Base-by-base conservation (phyloP, 2,113 vertebrate genomes). In the Trochalopteron elliotii region DNA sequence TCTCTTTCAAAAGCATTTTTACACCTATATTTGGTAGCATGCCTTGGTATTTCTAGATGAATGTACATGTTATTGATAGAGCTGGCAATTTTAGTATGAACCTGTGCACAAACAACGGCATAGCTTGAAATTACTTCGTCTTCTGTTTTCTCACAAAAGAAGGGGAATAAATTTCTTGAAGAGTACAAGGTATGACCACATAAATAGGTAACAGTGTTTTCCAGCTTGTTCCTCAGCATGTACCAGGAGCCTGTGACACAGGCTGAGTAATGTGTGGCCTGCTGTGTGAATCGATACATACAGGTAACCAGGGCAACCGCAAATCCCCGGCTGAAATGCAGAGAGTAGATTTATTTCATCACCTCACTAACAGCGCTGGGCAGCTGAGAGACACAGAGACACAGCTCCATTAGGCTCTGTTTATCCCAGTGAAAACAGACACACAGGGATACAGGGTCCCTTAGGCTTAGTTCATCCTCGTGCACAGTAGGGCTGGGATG, bases 371-470 rank as follows among this genome's bases (percentile, higher is more conserved):
- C 44, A 33, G 1, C 15, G 5, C 18, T 1, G 0, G 33, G 33
- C 19, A 22, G 55, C n/a, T 23, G 74, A 45, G 74, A 33, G 33
- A 31, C 37, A 27, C 30, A 42, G 20, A 9, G 7, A 14, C 13
- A 9, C 55, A 45, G 45, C 72, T 69, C 22, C 12, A 3, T 50
- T 37, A 12, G 61, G 61, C 44, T 67, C 44, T 25, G 50, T 16
- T 40, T 15, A 12, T 85, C 30, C 35, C 33, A 4, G 30, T n/a
- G 68, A 24, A 9, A 9, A 47, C 40, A 30, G 30, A 12, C 28
- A 10, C 18, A 1, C 40, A 56, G 7, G 5, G 15, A 8, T 39
- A 8, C 35, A 40, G n/a, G 71, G 50, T 56, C 30, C 0, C 0
- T 30, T 28, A 16, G n/a, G 42, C 71, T 67, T 24, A 22, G 44